Conservation (phyloP, 2,113 vertebrate genomes). For the Melospiza georgiana region DNA sequence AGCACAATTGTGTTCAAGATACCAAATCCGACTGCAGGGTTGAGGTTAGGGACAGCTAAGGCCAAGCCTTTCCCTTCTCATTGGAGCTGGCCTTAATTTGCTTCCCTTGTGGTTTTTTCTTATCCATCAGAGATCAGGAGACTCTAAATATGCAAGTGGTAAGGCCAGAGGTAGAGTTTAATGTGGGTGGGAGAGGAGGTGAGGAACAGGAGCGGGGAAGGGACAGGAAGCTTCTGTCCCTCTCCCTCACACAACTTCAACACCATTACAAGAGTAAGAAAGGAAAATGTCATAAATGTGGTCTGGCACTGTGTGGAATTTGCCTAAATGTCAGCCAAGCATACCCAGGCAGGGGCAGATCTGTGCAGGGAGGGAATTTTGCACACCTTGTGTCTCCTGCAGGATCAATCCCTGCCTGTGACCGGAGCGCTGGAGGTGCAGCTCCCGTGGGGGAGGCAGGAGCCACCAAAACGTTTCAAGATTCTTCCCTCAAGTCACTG, state of each 20-base stretch:
- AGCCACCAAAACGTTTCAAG: not conserved
- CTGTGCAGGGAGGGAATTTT: not conserved
- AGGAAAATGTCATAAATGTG: not conserved
- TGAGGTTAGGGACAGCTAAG: not conserved
- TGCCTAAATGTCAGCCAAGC: not conserved
- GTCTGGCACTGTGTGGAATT: not conserved
- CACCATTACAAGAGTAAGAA: not conserved
- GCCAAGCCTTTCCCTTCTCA: not conserved
- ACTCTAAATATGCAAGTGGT: not conserved
- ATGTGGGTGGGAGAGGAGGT: rapidly evolving
- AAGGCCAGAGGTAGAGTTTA: not conserved
- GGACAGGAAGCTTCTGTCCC: not conserved
- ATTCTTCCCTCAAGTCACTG: not conserved
- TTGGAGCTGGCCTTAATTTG: not conserved
- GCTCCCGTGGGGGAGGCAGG: not conserved
- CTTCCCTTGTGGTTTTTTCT: not conserved
- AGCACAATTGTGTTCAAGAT: not conserved
- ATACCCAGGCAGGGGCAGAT: not conserved
- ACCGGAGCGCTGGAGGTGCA: rapidly evolving
- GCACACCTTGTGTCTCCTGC: not conserved
- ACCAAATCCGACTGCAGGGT: not conserved
- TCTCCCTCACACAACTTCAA: not conserved
- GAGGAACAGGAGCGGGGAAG: rapidly evolving
- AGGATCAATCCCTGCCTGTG: not conserved
- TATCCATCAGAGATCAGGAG: not conserved